phyloP scores from a whole-genome alignment of 2,888 invertebrate species.

The Periphyllus acericola region DNA sequence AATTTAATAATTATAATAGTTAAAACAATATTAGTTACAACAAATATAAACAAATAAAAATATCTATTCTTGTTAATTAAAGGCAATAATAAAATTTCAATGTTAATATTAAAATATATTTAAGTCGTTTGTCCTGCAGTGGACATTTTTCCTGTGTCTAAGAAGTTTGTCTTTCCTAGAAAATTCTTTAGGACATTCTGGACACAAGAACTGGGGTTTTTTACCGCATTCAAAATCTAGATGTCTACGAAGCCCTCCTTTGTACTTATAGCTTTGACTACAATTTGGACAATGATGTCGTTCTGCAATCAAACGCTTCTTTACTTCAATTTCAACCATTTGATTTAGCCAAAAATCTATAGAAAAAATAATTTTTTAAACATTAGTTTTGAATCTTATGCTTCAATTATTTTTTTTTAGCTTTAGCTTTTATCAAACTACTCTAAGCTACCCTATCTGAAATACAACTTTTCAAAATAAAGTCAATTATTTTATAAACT shows the following conservation, averaged over 20 bases:
- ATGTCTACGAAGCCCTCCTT: slow-evolving; percentile 67
- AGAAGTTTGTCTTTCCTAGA: slow-evolving; percentile 68
- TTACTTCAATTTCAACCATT: slow-evolving; percentile 53
- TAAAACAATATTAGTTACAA: no score
- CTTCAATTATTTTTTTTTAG: background rate
- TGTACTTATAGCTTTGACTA: slow-evolving; percentile 71
- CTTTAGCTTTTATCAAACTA: slow-evolving; percentile 33
- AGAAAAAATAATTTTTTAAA: background rate
- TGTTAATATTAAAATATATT: background rate
- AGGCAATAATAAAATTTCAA: background rate
- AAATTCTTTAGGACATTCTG: slow-evolving; percentile 67
- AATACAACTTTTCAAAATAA: background rate
- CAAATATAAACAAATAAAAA: no score
- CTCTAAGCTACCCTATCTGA: background rate
- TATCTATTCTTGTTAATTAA: background rate
- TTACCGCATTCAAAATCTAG: slow-evolving; percentile 68
- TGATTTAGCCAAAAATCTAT: slow-evolving; percentile 47
- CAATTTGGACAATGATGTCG: slow-evolving; percentile 64
- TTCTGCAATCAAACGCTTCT: slow-evolving; percentile 59
- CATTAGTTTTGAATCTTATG: background rate
- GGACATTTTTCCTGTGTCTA: slow-evolving; percentile 63
- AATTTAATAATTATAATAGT: no score
- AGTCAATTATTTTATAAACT: background rate
- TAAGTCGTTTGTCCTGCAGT: slow-evolving; percentile 34
- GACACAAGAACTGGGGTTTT: slow-evolving; percentile 69